phyloP scores from a whole-genome alignment of 2,888 invertebrate genomes.

The Coenonympha arcania region DNA sequence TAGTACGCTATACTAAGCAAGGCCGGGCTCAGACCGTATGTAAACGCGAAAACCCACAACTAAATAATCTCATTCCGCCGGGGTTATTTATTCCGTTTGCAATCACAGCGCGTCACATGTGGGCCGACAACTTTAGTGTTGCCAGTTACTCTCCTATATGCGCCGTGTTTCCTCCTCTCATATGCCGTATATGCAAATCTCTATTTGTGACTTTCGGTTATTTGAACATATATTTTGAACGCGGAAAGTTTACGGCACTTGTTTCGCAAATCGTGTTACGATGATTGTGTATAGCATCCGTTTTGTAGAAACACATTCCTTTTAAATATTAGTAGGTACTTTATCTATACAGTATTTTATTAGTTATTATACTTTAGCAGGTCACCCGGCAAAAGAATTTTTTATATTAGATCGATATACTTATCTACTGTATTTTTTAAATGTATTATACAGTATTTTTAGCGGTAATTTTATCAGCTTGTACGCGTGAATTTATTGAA shows the following conservation, averaged over 20 bases:
- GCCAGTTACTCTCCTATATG: slow-evolving; percentile 11
- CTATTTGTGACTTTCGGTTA: slow-evolving; percentile 33
- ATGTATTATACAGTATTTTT: too few species aligned
- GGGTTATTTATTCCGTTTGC: slow-evolving; percentile 32
- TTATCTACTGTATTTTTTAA: too few species aligned
- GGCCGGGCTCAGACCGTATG: not conserved
- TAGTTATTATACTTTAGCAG: too few species aligned
- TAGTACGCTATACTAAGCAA: slow-evolving; percentile 11
- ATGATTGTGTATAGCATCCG: too few species aligned
- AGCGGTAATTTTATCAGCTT: too few species aligned
- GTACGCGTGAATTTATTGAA: too few species aligned
- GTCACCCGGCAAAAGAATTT: too few species aligned
- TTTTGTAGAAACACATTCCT: too few species aligned
- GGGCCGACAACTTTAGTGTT: slow-evolving; percentile 30
- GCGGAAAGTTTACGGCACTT: not conserved
- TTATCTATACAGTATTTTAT: too few species aligned
- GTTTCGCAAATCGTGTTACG: too few species aligned
- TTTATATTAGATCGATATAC: too few species aligned
- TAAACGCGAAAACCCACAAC: slow-evolving; percentile 20
- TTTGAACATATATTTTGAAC: slow-evolving; percentile 16
- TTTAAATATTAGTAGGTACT: too few species aligned
- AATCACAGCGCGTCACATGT: slow-evolving; percentile 32
- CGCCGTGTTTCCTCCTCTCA: slow-evolving; percentile 14
- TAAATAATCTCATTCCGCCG: slow-evolving; percentile 24
- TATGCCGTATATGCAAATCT: slow-evolving; percentile 36